phyloP scores from a whole-genome alignment of 2,113 vertebrate genomes.

The Crotalus helleri region DNA sequence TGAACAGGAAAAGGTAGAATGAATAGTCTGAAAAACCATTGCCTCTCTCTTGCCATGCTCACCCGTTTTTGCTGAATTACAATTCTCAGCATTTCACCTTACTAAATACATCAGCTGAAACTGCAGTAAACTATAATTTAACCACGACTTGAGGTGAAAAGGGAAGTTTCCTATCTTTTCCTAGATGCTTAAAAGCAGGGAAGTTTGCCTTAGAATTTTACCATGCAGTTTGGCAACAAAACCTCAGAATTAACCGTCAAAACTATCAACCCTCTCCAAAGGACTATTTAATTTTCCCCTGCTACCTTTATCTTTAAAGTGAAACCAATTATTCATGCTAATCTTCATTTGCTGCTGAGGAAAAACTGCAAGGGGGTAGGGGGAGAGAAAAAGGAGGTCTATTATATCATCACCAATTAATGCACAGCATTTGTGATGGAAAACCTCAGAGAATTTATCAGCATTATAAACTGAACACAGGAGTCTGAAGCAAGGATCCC shows the following conservation, averaged over 20 bases:
- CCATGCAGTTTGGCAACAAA: neutral
- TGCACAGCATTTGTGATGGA: too few species aligned
- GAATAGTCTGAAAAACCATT: neutral
- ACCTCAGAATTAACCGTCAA: neutral
- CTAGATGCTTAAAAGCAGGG: neutral
- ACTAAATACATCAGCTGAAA: neutral
- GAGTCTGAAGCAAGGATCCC: neutral
- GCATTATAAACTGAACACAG: neutral
- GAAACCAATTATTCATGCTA: neutral
- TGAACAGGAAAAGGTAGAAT: conserved; percentile 41
- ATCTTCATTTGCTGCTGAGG: neutral
- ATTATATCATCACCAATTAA: too few species aligned
- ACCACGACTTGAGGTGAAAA: neutral
- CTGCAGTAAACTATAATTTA: neutral
- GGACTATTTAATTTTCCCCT: neutral
- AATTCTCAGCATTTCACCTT: neutral
- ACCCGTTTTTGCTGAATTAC: neutral
- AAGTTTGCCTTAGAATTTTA: neutral
- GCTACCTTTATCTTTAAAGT: neutral
- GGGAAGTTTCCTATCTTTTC: neutral
- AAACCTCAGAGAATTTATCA: neutral
- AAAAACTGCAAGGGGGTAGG: neutral
- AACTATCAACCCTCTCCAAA: neutral
- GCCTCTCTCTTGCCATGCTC: neutral
- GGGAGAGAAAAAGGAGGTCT: neutral